Conservation (phyloP, 1,140 invertebrate genomes). For the Diorhabda carinulata region DNA sequence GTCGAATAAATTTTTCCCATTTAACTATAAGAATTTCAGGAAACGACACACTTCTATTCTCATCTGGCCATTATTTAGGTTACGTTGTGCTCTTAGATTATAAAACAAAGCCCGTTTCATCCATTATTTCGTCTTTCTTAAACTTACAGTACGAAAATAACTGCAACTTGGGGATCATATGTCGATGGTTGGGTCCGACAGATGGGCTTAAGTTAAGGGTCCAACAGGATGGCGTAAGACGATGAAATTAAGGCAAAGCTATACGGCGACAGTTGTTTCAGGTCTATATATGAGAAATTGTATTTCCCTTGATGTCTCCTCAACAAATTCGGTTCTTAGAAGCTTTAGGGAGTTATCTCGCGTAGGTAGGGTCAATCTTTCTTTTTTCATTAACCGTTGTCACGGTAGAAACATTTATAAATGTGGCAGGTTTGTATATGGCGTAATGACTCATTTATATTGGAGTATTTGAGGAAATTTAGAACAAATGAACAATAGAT, state of each 20-base stretch:
- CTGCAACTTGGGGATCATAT: background rate
- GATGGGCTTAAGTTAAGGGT: slow-evolving; percentile 10
- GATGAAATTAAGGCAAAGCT: slow-evolving; percentile 7
- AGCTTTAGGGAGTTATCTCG: background rate
- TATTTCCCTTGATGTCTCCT: background rate
- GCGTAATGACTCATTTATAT: too few relatives aligned
- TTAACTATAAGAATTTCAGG: background rate
- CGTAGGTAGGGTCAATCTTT: background rate
- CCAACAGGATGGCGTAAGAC: slow-evolving; percentile 10
- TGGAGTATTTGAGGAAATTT: too few relatives aligned
- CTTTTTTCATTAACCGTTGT: background rate
- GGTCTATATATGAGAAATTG: slow-evolving; percentile 8
- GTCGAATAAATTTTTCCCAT: too few relatives aligned
- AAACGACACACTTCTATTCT: background rate
- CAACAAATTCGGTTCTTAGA: slow-evolving; percentile 11
- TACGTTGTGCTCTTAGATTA: background rate
- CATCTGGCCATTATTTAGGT: background rate
- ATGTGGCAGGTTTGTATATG: background rate
- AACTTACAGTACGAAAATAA: background rate
- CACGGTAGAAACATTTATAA: background rate
- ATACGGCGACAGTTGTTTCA: slow-evolving; percentile 9
- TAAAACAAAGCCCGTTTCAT: background rate
- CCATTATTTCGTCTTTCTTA: background rate
- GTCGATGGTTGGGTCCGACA: background rate
- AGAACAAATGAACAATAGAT: too few relatives aligned